Conservation (phyloP, 2,888 invertebrate genomes). For the Drosophila infuscata region DNA sequence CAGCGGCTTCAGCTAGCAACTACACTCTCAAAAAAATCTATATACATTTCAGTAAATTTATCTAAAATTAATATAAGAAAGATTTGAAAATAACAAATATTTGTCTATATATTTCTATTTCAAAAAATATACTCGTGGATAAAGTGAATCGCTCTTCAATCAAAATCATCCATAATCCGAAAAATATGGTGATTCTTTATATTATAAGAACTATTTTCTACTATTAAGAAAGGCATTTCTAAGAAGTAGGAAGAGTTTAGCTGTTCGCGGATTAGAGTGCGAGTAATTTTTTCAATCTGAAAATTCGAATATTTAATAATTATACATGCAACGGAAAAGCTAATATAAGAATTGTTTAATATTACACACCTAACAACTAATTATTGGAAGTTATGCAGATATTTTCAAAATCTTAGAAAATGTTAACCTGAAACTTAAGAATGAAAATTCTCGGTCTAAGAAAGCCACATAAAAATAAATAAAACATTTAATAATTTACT, state of each 20-base stretch:
- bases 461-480: neutral
- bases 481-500: neutral
- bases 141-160: neutral
- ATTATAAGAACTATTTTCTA: neutral
- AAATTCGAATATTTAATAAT: neutral
- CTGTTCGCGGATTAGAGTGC: neutral
- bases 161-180: neutral
- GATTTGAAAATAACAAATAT: neutral
- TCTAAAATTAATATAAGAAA: neutral
- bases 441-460: neutral
- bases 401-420: neutral
- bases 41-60: neutral
- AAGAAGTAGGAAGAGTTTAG: neutral
- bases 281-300: neutral
- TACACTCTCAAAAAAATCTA: neutral
- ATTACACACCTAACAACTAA: neutral
- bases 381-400: too few relatives aligned
- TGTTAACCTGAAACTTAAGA: neutral
- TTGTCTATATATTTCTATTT: neutral
- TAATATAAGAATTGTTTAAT: neutral
- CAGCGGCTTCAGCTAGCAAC: constrained; percentile 33
- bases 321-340: too few relatives aligned
- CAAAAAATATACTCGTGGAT: neutral
- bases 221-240: neutral
- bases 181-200: neutral